Evolutionary conservation across 2,888 invertebrate species (phyloP), one percentile per base, ranked within the genome.

Genomic region (Octonoba sinensis): DNA sequence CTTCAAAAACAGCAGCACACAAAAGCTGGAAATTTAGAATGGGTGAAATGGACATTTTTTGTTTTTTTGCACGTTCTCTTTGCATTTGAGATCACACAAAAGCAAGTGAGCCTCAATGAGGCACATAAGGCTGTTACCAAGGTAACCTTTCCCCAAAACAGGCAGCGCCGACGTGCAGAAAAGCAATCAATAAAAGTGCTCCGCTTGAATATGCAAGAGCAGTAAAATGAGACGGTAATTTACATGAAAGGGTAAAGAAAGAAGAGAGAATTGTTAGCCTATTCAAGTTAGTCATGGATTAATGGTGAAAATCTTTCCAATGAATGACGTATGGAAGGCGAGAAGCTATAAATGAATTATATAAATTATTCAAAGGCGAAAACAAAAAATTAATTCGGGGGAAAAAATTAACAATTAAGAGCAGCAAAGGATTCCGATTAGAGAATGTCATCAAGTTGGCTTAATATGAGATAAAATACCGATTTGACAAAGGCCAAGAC

Each of bases 121-220:
- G 67, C 76, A 46, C 75, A 27, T 65, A 59, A 66, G 46, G 57
- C 60, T 49, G 81, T 81, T 75, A 59, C 74, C 74, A 69, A 57
- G 74, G 81, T 65, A 69, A 81, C 81, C 64, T 65, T 74, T 27
- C 27, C 74, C 60, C 65, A 66, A 81, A 81, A 81, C 81, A 81
- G 81, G 72, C 77, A 77, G 70, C 67, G 73, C 54, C 76, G 71
- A 66, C 64, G 27, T 27, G 57, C 65, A 74, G 46, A 64, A 64
- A 70, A 74, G 81, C 81, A 81, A 81, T 81, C 81, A 81, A 81
- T 81, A 81, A 81, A 81, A 74, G 74, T 81, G 73, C 77, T 66
- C 69, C 74, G 70, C 73, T 81, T 81, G 81, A 81, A 81, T 81
- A 81, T 81, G 81, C 81, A 81, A 75, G 81, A 81, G 79, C 3